A percentile compares a stretch with the other conserved stretches of the same genome.
phyloP scores from a whole-genome alignment of 1,140 invertebrate species.

The Sarcophaga bullata region DNA sequence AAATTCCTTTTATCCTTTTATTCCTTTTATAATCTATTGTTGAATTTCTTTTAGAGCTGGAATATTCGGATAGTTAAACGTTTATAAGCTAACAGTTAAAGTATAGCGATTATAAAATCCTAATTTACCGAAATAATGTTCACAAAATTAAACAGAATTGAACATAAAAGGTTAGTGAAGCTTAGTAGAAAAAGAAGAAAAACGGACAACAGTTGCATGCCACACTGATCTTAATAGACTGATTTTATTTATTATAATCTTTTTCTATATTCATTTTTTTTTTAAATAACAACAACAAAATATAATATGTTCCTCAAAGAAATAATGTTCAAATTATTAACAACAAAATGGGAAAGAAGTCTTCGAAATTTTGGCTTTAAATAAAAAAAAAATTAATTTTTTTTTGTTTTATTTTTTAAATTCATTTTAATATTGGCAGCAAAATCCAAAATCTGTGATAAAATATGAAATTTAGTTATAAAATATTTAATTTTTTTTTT shows the following conservation, averaged over 20 bases:
- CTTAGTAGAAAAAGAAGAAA: background rate
- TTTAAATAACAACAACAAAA: slow-evolving; percentile 15
- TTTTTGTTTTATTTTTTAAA: background rate
- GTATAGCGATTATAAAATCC: too few relatives aligned
- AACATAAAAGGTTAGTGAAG: background rate
- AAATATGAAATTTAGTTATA: slow-evolving; percentile 16
- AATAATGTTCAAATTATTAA: slow-evolving; percentile 27
- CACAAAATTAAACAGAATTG: too few relatives aligned
- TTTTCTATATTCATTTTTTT: background rate
- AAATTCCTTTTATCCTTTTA: too few relatives aligned
- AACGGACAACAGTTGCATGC: background rate
- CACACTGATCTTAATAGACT: slow-evolving; percentile 10
- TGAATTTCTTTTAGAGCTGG: too few relatives aligned
- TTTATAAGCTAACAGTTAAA: too few relatives aligned
- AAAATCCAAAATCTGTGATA: slow-evolving; percentile 40
- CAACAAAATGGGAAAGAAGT: slow-evolving; percentile 19
- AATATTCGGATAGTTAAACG: too few relatives aligned
- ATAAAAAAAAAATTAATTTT: background rate
- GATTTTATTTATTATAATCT: slow-evolving; percentile 1
- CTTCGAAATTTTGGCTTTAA: slow-evolving; percentile 33
- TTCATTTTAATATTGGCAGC: background rate
- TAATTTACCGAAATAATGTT: too few relatives aligned
- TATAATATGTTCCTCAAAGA: slow-evolving; percentile 14
- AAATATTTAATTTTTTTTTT: slow-evolving; percentile 11
- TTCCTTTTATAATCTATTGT: too few relatives aligned